phyloP scores from a whole-genome alignment of 2,888 invertebrate genomes.

The Rhamnusium bicolor region DNA sequence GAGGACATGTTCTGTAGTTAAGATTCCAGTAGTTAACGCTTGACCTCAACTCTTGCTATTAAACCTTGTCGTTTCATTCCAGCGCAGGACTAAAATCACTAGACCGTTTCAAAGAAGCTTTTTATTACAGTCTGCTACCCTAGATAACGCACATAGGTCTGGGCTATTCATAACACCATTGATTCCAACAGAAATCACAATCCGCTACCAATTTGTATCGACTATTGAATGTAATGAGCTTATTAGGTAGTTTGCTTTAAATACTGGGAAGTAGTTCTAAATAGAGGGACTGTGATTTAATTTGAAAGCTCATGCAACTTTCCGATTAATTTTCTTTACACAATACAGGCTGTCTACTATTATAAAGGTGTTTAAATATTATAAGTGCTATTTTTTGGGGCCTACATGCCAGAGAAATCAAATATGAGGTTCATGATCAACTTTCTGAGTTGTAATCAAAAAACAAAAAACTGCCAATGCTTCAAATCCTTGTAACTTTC shows the following conservation, averaged over 20 bases:
- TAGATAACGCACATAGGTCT: not conserved
- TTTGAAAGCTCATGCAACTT: not conserved
- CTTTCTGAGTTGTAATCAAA: too few relatives aligned
- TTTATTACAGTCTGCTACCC: not conserved
- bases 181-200: not conserved
- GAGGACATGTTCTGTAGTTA: too few relatives aligned
- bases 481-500: too few relatives aligned
- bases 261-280: not conserved
- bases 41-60: not conserved
- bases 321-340: not conserved
- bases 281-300: not conserved
- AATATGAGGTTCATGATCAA: too few relatives aligned
- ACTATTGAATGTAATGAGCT: not conserved
- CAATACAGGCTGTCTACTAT: too few relatives aligned
- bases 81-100: not conserved
- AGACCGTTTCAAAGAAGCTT: not conserved
- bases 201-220: not conserved
- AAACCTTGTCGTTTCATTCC: not conserved
- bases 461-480: too few relatives aligned
- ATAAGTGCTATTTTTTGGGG: too few relatives aligned
- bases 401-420: too few relatives aligned
- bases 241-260: not conserved
- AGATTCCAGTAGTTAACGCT: not conserved
- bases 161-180: not conserved
- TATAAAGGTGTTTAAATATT: too few relatives aligned